A percentile compares a stretch with the other conserved stretches of the same genome.
phyloP scores from a whole-genome alignment of 2,888 invertebrate species.

The Torymus aiolomorphi region DNA sequence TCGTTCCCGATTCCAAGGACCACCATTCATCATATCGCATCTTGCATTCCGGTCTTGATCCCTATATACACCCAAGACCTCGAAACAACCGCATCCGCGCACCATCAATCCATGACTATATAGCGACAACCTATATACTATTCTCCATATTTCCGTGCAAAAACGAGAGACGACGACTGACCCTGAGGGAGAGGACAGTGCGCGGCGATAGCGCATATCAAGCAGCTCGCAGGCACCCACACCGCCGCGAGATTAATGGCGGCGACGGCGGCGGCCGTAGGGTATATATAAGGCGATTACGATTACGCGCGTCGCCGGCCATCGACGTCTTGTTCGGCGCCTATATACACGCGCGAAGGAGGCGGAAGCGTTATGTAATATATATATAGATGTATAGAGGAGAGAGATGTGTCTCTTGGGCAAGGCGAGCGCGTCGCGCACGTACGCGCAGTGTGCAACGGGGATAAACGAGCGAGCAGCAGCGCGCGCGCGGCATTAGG shows the following conservation, averaged over 20 bases:
- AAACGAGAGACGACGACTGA: neutral
- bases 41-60: too few species aligned
- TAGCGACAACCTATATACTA: too few species aligned
- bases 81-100: too few species aligned
- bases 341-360: too few species aligned
- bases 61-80: too few species aligned
- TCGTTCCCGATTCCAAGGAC: too few species aligned
- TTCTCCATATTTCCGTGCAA: constrained; percentile 12
- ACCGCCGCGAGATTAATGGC: constrained; percentile 39
- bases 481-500: constrained; percentile 21
- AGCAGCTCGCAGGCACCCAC: constrained; percentile 37
- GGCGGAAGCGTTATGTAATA: too few species aligned
- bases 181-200: neutral
- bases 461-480: constrained; percentile 37
- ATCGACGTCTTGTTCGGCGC: neutral
- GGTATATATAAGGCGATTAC: constrained; percentile 48
- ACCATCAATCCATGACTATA: too few species aligned
- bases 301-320: constrained; percentile 18
- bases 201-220: constrained; percentile 25
- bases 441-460: neutral
- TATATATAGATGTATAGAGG: too few species aligned
- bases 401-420: too few species aligned
- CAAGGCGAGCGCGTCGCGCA: too few species aligned
- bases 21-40: too few species aligned
- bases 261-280: neutral